Conservation (phyloP, 2,888 invertebrate species). For the Sphinx pinastri region DNA sequence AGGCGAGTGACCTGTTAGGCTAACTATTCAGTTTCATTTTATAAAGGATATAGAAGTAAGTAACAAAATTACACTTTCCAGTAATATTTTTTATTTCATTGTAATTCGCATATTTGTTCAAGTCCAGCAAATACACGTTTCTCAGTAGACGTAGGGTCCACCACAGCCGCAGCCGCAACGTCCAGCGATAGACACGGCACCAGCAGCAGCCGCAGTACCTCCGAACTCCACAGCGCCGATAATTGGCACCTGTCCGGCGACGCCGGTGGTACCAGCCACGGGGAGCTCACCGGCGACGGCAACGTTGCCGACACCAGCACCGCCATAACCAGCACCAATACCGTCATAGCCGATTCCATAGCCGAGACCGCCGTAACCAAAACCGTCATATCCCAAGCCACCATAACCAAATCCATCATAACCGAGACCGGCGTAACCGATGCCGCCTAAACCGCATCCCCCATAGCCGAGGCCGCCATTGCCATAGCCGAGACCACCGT, state of each 20-base stretch:
- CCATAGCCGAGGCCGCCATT: neutral
- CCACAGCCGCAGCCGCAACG: conserved; percentile 36
- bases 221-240: conserved; percentile 35
- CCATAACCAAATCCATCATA: conserved; percentile 17
- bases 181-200: conserved; percentile 35
- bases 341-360: conserved; percentile 6
- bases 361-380: neutral
- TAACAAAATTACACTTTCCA: neutral
- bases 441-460: neutral
- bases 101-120: neutral
- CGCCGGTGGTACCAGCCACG: conserved; percentile 30
- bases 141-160: conserved; percentile 10
- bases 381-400: neutral
- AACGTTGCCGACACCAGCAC: conserved; percentile 33
- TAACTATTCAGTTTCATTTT: no score
- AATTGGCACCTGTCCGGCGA: conserved; percentile 35
- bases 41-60: no score
- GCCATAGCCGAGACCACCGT: no score
- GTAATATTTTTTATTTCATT: neutral
- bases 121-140: neutral
- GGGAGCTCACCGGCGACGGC: conserved; percentile 35
- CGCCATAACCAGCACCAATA: conserved; percentile 24
- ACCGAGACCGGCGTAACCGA: conserved; percentile 19
- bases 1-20: no score
- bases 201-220: conserved; percentile 31